Evolutionary conservation across 2,888 invertebrate species (phyloP), one percentile per base, ranked within the genome.

Genomic region (Lobophora halterata): DNA sequence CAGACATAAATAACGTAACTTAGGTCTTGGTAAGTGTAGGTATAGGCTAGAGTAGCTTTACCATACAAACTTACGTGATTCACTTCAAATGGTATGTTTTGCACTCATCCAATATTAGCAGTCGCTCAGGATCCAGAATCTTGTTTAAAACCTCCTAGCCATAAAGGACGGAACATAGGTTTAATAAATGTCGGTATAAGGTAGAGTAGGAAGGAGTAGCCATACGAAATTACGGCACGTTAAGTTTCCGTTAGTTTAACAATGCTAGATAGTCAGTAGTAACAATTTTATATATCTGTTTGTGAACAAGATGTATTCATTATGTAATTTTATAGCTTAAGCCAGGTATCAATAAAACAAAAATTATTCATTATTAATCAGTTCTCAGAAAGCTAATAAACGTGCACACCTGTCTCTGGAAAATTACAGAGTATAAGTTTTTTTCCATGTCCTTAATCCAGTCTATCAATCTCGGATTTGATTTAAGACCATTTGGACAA

Each of bases 331-430:
- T 31, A 31, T 31, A 30, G 8, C 13, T 31, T 34, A 17, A 41
- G 33, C 9, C 3, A 17, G 25, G 4, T 36, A 30, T 27, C 34
- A 14, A 40, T 30, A 31, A 34, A 28, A 39, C 18, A 34, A 33
- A 33, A 35, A 42, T 45, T 26, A 35, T 36, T 34, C 29, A 36
- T 19, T 17, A 21, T 14, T 12, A 17, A 33, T 30, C 10, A 28
- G 20, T 49, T 46, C 40, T 31, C 10, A 34, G 33, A 42, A 48
- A 45, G 31, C 35, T 26, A 33, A 30, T 23, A 29, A 27, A 17
- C 20, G 12, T 32, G 24, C 20, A 39, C 35, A 43, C 32, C 33
- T 39, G 28, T 12, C 17, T 28, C 13, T 19, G 31, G 21, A 38
- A 37, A 43, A 43, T 36, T 42, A 36, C 25, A 14, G 29, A 29